phyloP scores from a whole-genome alignment of 1,140 invertebrate species.

The Papilio machaon region DNA sequence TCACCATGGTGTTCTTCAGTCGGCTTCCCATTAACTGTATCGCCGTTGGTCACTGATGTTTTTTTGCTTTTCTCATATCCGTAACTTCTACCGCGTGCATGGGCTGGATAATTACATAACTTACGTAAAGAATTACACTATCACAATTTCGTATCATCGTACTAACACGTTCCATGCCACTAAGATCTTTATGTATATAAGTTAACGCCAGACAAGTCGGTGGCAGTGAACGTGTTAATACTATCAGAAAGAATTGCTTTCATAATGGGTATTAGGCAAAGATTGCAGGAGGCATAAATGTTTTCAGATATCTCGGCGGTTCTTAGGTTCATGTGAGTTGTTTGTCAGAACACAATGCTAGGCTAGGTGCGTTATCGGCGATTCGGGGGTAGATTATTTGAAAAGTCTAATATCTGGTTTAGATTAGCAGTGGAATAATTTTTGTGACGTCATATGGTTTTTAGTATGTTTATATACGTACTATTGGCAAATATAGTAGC shows the following conservation, averaged over 20 bases:
- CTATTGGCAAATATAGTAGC: slow-evolving; percentile 73
- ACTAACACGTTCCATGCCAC: neutral
- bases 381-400: too few species aligned
- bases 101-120: slow-evolving; percentile 52
- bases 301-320: too few species aligned
- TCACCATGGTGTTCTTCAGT: slow-evolving; percentile 64
- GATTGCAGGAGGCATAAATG: too few species aligned
- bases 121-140: neutral
- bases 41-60: slow-evolving; percentile 53
- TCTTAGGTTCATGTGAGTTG: too few species aligned
- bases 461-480: slow-evolving; percentile 47
- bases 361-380: too few species aligned
- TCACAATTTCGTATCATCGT: neutral
- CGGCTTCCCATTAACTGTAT: slow-evolving; percentile 51
- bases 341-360: too few species aligned
- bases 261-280: too few species aligned
- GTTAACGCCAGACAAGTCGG: neutral
- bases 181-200: neutral
- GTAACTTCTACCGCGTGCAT: slow-evolving; percentile 64
- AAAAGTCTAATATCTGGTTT: too few species aligned
- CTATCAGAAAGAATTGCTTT: too few species aligned
- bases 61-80: slow-evolving; percentile 69
- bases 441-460: neutral
- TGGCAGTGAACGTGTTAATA: too few species aligned
- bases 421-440: too few species aligned